phyloP scores from a whole-genome alignment of 2,888 invertebrate species.

The Tryphoninae sp. region DNA sequence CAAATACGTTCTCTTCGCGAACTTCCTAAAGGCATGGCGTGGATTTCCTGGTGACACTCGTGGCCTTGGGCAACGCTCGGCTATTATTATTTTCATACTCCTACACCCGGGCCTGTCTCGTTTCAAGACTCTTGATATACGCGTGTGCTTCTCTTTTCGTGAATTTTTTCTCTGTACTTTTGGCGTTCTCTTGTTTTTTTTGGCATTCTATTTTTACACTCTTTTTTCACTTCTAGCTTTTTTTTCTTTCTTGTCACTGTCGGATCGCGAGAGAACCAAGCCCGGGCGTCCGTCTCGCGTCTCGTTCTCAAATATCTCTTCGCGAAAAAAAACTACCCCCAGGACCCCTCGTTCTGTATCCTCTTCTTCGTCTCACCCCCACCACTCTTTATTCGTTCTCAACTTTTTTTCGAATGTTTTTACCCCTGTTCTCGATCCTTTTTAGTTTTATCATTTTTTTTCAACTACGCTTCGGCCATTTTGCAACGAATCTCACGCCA shows the following conservation, averaged over 20 bases:
- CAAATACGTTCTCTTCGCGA: conserved; percentile 48
- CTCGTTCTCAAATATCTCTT: conserved; percentile 12
- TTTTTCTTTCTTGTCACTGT: conserved; percentile 57
- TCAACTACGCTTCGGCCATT: conserved; percentile 59
- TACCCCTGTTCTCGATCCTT: conserved; percentile 44
- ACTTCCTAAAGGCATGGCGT: conserved; percentile 68
- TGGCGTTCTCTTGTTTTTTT: conserved; percentile 25
- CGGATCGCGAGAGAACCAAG: conserved; percentile 65
- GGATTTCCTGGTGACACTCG: conserved; percentile 74
- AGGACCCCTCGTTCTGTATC: conserved; percentile 45
- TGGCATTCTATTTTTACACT: conserved; percentile 38
- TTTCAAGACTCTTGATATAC: conserved; percentile 52
- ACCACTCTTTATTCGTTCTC: conserved; percentile 57
- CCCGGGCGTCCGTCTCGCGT: conserved; percentile 1
- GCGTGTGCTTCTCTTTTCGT: conserved; percentile 56
- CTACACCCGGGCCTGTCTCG: conserved; percentile 68
- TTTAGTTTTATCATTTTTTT: conserved; percentile 53
- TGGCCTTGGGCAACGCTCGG: conserved; percentile 77
- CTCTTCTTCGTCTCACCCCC: conserved; percentile 26
- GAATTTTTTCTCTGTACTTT: conserved; percentile 54
- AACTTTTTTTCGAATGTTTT: conserved; percentile 66
- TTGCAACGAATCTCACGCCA: conserved; percentile 62
- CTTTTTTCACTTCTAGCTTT: too few species aligned
- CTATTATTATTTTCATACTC: conserved; percentile 80
- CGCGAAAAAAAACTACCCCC: not conserved